Conservation (phyloP, 2,797 vertebrate species). For the Sebastiscus tertius region DNA sequence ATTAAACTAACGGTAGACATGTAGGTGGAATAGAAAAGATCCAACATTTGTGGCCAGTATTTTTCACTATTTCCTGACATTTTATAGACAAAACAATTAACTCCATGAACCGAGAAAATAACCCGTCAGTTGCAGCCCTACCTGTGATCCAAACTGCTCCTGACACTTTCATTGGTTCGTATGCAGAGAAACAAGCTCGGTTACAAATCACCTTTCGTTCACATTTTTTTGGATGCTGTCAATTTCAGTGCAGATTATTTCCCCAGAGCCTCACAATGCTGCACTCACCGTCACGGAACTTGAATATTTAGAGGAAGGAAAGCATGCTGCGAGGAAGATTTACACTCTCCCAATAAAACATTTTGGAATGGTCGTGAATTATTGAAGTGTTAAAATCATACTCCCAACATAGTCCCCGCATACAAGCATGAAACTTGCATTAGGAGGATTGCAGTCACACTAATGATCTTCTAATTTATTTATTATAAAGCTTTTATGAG, state of each 20-base stretch:
- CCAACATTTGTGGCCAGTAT: neutral
- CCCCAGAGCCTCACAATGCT: conserved; percentile 21
- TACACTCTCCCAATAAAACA: conserved; percentile 19
- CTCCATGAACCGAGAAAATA: neutral
- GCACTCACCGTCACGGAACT: conserved; percentile 1
- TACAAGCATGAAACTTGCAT: conserved; percentile 25
- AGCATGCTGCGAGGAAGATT: neutral
- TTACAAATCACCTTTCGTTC: conserved; percentile 12
- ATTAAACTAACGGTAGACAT: neutral
- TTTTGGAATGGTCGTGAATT: conserved; percentile 37
- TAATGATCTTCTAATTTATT: conserved; percentile 33
- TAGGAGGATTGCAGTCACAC: neutral
- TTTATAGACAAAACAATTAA: neutral
- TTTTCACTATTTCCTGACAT: neutral
- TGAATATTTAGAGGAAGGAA: neutral
- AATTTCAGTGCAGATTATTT: conserved; percentile 26
- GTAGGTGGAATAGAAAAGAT: neutral
- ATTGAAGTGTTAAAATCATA: conserved; percentile 37
- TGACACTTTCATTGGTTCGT: neutral
- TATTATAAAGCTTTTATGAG: conserved; percentile 16
- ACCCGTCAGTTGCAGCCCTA: neutral
- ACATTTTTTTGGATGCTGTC: neutral
- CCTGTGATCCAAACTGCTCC: neutral
- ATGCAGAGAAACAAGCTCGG: conserved; percentile 5
- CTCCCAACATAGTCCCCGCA: neutral